Base-by-base conservation (phyloP, 2,888 invertebrate species). In the Limnephilus auricula region DNA sequence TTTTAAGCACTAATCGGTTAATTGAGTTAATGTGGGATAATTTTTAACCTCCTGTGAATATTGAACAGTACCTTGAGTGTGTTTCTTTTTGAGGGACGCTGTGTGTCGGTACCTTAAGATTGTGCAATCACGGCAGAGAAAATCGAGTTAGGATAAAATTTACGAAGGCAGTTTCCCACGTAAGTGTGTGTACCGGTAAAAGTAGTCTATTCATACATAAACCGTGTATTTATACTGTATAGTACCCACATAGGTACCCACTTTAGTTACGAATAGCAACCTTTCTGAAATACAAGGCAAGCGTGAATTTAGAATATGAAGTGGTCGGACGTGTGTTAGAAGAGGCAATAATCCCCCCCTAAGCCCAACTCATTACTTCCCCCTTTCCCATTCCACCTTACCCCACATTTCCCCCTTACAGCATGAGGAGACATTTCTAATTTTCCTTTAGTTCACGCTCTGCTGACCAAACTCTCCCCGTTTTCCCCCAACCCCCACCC, bases 391-490 rank as follows among this genome's bases (percentile, higher is more conserved):
- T 83, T 37, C 32, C 34, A 12, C 30, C 30, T 32, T 2, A 25
- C 84, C 13, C 32, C 79, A 89, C n/a, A 50, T 18, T 84, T 79
- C 84, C 78, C 50, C 90, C 84, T 65, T 31, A 40, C 82, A 45
- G 34, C 37, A 82, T 45, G 79, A 91, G 89, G 93, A 93, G 93
- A 93, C 93, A 93, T 93, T 93, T 93, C 93, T 93, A 93, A 93
- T 93, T 93, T 93, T 93, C 92, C 93, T 93, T 93, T 91, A 90
- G 93, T 92, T 92, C 92, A 92, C 92, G 92, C 91, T 92, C 89
- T 87, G 91, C 90, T 90, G 92, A 88, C 90, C 90, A 89, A 92
- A 91, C 91, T 32, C 85, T 87, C 37, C 50, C 90, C 90, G 50
- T 83, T 84, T 65, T 40, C 90, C 32, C 85, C 79, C 25, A 50